Conservation (phyloP, 1,140 invertebrate species). For the Drosophila tani region DNA sequence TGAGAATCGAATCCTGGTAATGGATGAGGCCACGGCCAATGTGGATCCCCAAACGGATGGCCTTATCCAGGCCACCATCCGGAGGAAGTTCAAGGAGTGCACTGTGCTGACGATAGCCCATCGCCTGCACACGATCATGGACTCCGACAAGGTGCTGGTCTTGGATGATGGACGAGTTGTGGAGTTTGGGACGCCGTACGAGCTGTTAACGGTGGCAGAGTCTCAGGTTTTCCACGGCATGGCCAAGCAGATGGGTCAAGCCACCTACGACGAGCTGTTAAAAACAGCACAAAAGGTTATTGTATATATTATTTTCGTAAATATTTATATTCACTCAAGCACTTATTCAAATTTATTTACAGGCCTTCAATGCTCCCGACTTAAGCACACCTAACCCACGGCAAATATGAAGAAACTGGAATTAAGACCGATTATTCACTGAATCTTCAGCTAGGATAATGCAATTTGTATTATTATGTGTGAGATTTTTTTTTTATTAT, state of each 20-base stretch:
- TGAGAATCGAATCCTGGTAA: slow-evolving; percentile 90
- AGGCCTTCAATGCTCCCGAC: background rate
- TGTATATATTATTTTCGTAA: background rate
- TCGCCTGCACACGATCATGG: slow-evolving; percentile 92
- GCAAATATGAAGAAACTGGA: background rate
- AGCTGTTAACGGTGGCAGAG: slow-evolving; percentile 85
- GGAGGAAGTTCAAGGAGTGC: slow-evolving; percentile 89
- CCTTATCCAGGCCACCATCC: slow-evolving; percentile 90
- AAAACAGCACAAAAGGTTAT: slow-evolving; percentile 88
- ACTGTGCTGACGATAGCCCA: slow-evolving; percentile 95
- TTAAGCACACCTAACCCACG: background rate
- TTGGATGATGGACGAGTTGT: slow-evolving; percentile 87
- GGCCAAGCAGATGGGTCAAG: slow-evolving; percentile 88
- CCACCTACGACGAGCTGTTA: slow-evolving; percentile 87
- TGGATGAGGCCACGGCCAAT: slow-evolving; percentile 91
- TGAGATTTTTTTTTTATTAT: background rate
- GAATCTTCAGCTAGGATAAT: background rate
- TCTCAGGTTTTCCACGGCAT: slow-evolving; percentile 87
- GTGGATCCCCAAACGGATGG: slow-evolving; percentile 90
- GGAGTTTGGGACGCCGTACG: slow-evolving; percentile 89
- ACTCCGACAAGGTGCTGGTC: slow-evolving; percentile 87
- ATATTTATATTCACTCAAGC: background rate
- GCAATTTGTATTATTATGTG: background rate
- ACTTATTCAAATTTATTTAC: background rate
- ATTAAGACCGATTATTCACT: too few relatives aligned